phyloP scores from a whole-genome alignment of 2,113 vertebrate species.

The Ornithorhynchus anatinus region DNA sequence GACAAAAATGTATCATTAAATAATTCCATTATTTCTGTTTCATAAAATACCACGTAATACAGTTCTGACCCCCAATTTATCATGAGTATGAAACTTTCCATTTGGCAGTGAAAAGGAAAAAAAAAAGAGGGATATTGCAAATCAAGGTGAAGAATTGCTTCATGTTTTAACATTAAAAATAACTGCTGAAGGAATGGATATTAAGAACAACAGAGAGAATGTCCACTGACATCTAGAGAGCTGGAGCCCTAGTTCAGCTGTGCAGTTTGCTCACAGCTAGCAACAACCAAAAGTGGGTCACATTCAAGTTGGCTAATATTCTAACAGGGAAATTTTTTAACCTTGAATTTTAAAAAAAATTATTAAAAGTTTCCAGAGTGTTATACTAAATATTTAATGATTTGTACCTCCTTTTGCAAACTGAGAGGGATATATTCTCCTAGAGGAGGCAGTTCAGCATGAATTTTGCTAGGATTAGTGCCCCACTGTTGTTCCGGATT shows the following conservation, averaged over 20 bases:
- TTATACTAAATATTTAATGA: neutral
- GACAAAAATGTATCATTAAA: neutral
- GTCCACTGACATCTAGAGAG: conserved; percentile 47
- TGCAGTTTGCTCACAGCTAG: conserved; percentile 43
- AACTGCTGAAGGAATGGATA: conserved; percentile 51
- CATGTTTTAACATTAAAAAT: conserved; percentile 63
- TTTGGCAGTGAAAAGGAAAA: conserved; percentile 34
- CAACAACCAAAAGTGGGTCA: conserved; percentile 14
- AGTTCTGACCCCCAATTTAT: conserved; percentile 12
- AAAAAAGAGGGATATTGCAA: conserved; percentile 27
- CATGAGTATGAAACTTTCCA: conserved; percentile 40
- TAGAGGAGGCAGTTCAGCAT: neutral
- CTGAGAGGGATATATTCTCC: neutral
- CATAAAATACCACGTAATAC: neutral
- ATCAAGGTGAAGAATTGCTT: conserved; percentile 56
- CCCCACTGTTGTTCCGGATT: too few relatives aligned
- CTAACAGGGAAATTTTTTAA: conserved; percentile 54
- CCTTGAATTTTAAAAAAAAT: conserved; percentile 48
- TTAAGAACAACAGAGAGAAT: conserved; percentile 54
- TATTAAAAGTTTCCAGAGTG: conserved; percentile 42
- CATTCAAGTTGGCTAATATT: conserved; percentile 47
- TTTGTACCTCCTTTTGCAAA: neutral
- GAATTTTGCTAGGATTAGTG: neutral
- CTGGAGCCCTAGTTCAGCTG: conserved; percentile 45
- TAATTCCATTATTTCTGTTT: conserved; percentile 17